These are phyloP conservation scores for Drosophila nigricruria DNA, from an alignment of 2,888 invertebrate genomes.

Conservation along the genomic window DNA sequence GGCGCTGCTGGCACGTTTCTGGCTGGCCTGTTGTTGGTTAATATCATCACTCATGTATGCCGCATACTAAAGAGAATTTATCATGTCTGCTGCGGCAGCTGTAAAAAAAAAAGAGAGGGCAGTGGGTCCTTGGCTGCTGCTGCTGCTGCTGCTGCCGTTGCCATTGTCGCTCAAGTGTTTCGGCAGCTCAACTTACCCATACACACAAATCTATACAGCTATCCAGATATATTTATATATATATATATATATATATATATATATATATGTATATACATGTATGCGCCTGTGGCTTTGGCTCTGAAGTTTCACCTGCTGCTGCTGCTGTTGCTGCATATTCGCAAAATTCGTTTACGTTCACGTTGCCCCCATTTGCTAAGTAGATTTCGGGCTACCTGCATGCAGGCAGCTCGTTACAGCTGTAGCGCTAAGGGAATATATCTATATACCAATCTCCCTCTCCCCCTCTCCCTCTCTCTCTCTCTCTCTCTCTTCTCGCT, in stretches of 20 bases:
- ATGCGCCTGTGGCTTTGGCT: slow-evolving; percentile 30
- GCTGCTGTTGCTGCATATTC: slow-evolving; percentile 62
- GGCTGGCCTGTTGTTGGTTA: slow-evolving; percentile 69
- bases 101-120: slow-evolving; percentile 36
- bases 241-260: neutral
- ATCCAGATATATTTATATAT: neutral
- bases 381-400: slow-evolving; percentile 77
- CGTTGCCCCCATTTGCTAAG: slow-evolving; percentile 70
- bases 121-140: no score
- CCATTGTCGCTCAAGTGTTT: slow-evolving; percentile 76
- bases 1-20: slow-evolving; percentile 12
- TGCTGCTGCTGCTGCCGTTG: slow-evolving; percentile 29
- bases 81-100: slow-evolving; percentile 77
- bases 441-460: neutral
- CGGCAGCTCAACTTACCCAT: slow-evolving; percentile 31
- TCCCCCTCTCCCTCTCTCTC: neutral
- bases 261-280: neutral
- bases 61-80: slow-evolving; percentile 83
- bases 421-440: slow-evolving; percentile 59
- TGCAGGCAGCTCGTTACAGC: slow-evolving; percentile 70
- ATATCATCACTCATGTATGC: slow-evolving; percentile 83
- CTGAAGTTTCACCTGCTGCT: slow-evolving; percentile 39
- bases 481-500: neutral
- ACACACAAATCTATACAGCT: slow-evolving; percentile 26
- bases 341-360: slow-evolving; percentile 76